These are phyloP conservation scores for Heterodera schachtii DNA, from an alignment of 1,140 invertebrate genomes.

Conservation along the genomic window DNA sequence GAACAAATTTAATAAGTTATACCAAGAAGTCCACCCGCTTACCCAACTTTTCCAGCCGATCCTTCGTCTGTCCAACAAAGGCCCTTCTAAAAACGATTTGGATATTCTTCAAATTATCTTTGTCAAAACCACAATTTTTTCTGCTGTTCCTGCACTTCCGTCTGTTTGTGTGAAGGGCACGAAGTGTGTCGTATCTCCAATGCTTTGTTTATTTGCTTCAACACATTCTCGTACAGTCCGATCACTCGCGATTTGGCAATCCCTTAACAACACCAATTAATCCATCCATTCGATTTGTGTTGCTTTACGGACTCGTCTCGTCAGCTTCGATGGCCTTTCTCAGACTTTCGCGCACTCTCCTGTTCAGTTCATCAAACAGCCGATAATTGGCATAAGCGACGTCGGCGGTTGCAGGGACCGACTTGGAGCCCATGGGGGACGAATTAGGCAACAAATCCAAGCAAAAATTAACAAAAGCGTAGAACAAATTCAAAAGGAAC, in stretches of 20 bases:
- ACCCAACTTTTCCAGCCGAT: not conserved
- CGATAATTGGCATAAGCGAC: constrained; percentile 30
- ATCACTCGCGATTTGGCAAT: constrained; percentile 21
- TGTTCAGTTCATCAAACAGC: not conserved
- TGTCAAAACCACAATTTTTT: constrained; percentile 2
- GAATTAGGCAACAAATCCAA: not conserved
- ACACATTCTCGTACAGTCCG: constrained; percentile 12
- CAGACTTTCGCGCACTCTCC: constrained; percentile 14
- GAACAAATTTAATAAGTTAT: not conserved
- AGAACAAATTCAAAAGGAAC: not conserved
- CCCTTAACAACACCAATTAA: constrained; percentile 15
- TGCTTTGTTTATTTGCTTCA: not conserved
- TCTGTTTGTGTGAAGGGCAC: constrained; percentile 16
- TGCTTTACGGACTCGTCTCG: constrained; percentile 18
- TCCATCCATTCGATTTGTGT: not conserved
- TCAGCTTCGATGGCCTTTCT: constrained; percentile 30
- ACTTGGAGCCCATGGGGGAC: not conserved
- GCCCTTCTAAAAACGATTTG: not conserved
- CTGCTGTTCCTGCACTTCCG: constrained; percentile 21
- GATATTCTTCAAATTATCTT: not conserved
- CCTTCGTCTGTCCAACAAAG: constrained; percentile 5
- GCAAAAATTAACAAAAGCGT: not conserved
- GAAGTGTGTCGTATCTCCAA: not conserved
- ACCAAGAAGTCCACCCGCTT: not conserved
- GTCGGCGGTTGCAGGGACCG: constrained; percentile 11